A percentile compares a stretch with the other conserved stretches of the same genome.
Conservation (phyloP, 2,113 vertebrate genomes). For the Erythrolamprus reginae region DNA sequence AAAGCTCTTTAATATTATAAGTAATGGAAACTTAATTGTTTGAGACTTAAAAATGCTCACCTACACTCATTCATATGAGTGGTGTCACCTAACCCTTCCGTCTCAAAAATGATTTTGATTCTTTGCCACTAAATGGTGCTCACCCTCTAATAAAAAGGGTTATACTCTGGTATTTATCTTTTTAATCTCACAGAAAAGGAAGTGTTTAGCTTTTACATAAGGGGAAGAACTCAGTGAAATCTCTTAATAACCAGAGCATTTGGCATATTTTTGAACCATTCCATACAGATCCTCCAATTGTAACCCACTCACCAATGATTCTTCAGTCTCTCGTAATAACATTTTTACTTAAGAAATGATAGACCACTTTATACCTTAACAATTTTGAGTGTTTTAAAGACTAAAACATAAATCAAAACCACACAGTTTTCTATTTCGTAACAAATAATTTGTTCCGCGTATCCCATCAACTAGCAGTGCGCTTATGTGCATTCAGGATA, state of each 20-base stretch:
- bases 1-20: not conserved
- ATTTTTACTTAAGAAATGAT: not conserved
- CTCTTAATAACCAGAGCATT: not conserved
- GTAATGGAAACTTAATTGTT: not conserved
- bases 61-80: not conserved
- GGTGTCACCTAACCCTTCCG: not conserved
- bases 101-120: not conserved
- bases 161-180: not conserved
- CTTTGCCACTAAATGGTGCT: not conserved
- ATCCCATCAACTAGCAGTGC: not conserved
- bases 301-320: not conserved
- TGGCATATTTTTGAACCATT: not conserved
- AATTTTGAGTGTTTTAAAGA: not conserved
- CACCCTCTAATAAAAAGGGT: not conserved
- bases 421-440: not conserved
- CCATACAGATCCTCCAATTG: not conserved
- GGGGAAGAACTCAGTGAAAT: not conserved
- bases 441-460: not conserved
- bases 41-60: constrained; percentile 22
- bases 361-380: not conserved
- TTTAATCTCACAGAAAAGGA: not conserved
- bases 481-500: not conserved
- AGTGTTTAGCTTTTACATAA: not conserved
- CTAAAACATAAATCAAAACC: not conserved
- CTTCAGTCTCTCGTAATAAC: not conserved